Base-by-base conservation (phyloP, 2,888 invertebrate species). In the Plemyria rubiginata region DNA sequence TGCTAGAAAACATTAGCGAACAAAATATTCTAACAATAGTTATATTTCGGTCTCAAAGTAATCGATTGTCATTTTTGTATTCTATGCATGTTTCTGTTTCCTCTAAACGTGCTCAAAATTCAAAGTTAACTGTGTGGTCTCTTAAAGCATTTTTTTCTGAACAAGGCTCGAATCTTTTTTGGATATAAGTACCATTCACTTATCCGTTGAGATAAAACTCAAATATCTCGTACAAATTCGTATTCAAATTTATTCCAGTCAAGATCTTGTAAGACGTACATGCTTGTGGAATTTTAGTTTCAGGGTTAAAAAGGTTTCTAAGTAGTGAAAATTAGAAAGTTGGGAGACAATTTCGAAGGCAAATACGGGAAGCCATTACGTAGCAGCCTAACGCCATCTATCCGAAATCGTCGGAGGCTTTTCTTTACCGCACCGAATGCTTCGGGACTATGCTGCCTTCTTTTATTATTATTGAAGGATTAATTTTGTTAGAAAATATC, bases 371-470 rank as follows among this genome's bases (percentile, higher is more conserved):
- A 78, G 79, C 80, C 77, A 87, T 89, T 88, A 87, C 72, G 79
- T 76, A 54, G 81, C 73, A 84, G 80, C 83, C 84, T 87, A 92
- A 87, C 92, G 92, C 92, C 92, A 92, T 92, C 92, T 92, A 91
- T 90, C 88, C 85, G 69, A 88, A 86, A 87, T 85, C 88, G 87
- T 86, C 82, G 86, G 91, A 92, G 92, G 91, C 87, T 92, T 88
- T 90, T 88, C 81, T 85, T 75, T 81, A 82, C 79, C 77, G 68
- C 62, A 85, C 79, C 84, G 85, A 88, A 89, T 90, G 91, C 87
- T 92, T 59, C 90, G 90, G 92, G 91, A 92, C 87, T 88, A 81
- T 68, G 79, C 67, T 56, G 63, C 62, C 59, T 54, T 65, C 57
- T 49, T 60, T 54, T 65, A 59, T 49, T 60, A 65, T 69, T 66